Percentiles rank a stretch among this genome's conserved stretches.
Conservation (phyloP, 2,797 vertebrate genomes). For the Pantherophis vulpinus region DNA sequence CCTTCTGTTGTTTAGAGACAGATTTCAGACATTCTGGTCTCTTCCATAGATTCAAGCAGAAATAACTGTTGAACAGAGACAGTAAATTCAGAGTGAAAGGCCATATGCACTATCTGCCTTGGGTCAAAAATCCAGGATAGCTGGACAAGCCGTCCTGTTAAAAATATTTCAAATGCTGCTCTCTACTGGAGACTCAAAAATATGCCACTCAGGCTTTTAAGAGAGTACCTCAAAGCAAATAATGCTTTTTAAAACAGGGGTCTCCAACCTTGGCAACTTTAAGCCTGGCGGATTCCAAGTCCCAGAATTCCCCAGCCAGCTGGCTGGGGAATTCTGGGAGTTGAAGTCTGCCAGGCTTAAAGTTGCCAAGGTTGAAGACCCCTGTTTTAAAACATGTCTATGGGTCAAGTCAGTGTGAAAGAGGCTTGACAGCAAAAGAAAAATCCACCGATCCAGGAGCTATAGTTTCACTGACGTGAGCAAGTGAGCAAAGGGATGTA, state of each 20-base stretch:
- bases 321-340: too few species aligned
- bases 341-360: too few species aligned
- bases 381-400: background rate
- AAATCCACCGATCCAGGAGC: background rate
- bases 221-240: constrained; percentile 36
- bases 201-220: constrained; percentile 31
- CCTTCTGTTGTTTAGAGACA: constrained; percentile 48
- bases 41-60: constrained; percentile 57
- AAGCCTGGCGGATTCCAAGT: too few species aligned
- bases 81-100: constrained; percentile 70
- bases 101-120: constrained; percentile 64
- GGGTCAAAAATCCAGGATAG: constrained; percentile 60
- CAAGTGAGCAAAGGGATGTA: background rate
- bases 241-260: constrained; percentile 17
- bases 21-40: constrained; percentile 54
- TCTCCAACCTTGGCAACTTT: too few species aligned
- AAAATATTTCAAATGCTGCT: constrained; percentile 46
- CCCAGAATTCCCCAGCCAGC: too few species aligned
- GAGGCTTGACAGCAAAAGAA: background rate
- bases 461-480: background rate
- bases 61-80: constrained; percentile 59
- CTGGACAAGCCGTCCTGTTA: constrained; percentile 48
- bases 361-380: too few species aligned
- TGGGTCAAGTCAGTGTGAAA: constrained; percentile 6
- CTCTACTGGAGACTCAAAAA: constrained; percentile 48